Percentiles rank a stretch among this genome's conserved stretches.
phyloP scores from a whole-genome alignment of 2,888 invertebrate genomes.

The Hirtodrosophila confusa region DNA sequence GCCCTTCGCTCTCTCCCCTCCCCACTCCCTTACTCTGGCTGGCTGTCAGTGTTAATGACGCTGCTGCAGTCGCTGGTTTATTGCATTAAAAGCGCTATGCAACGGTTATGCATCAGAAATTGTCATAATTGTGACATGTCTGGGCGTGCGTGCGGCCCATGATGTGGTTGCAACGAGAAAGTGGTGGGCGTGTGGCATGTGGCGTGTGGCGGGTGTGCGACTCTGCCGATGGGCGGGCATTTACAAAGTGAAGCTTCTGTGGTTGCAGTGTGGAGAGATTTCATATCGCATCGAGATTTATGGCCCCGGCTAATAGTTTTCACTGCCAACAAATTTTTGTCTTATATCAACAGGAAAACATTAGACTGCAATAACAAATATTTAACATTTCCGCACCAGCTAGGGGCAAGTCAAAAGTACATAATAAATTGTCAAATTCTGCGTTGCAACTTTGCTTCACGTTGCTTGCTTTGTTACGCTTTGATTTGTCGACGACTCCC shows the following conservation, averaged over 20 bases:
- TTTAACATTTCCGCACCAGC: conserved; percentile 78
- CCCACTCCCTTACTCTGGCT: background rate
- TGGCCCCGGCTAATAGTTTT: conserved; percentile 70
- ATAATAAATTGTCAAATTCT: conserved; percentile 74
- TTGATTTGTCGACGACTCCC: conserved; percentile 65
- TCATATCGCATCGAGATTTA: conserved; percentile 60
- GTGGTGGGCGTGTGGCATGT: conserved; percentile 20
- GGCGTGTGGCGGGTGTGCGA: background rate
- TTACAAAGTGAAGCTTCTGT: conserved; percentile 37
- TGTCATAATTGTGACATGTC: conserved; percentile 79
- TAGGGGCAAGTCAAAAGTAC: conserved; percentile 51
- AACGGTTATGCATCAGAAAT: conserved; percentile 79
- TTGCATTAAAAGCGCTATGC: conserved; percentile 77
- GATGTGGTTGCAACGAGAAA: conserved; percentile 41
- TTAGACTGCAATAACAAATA: conserved; percentile 80
- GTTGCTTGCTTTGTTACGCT: conserved; percentile 64
- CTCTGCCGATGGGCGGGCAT: background rate
- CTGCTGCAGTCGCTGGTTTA: conserved; percentile 65
- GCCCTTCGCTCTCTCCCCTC: background rate
- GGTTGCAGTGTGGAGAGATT: conserved; percentile 28
- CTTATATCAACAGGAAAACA: conserved; percentile 70
- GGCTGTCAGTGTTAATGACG: conserved; percentile 79
- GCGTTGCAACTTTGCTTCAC: conserved; percentile 55
- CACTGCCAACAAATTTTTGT: conserved; percentile 64
- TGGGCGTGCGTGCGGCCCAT: conserved; percentile 59